These are phyloP conservation scores for Nematostella vectensis DNA, from an alignment of 92 coral and sea anemone genomes.

Conservation along the genomic window DNA sequence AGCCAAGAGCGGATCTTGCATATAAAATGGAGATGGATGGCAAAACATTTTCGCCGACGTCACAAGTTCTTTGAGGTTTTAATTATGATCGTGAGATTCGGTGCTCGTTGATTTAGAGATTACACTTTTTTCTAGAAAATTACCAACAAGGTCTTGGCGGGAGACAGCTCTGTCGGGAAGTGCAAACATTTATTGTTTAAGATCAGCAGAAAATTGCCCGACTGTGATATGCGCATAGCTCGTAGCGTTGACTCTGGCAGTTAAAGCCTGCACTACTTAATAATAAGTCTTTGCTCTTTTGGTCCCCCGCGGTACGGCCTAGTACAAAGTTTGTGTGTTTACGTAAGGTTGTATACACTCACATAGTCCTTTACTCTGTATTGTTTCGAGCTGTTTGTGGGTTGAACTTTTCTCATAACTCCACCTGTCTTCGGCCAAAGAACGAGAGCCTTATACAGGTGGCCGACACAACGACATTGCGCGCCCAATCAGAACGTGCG, in stretches of 20 bases:
- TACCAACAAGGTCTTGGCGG: conserved; percentile 42
- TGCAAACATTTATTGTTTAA: background rate
- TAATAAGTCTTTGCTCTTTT: conserved; percentile 49
- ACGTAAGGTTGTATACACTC: background rate
- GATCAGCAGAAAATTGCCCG: conserved; percentile 1
- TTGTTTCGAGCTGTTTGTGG: conserved; percentile 78
- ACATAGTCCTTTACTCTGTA: conserved; percentile 3
- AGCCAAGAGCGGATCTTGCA: conserved; percentile 55
- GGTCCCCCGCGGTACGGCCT: conserved; percentile 23
- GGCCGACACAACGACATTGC: conserved; percentile 65
- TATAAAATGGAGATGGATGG: conserved; percentile 44
- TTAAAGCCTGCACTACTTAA: no score
- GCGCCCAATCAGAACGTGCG: conserved; percentile 47
- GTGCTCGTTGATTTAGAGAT: conserved; percentile 66
- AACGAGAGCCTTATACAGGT: conserved; percentile 64
- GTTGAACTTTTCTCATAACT: conserved; percentile 18
- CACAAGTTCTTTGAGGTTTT: conserved; percentile 60
- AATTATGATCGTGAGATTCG: conserved; percentile 59
- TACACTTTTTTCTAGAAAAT: conserved; percentile 52
- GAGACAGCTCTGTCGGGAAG: conserved; percentile 11
- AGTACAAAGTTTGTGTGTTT: conserved; percentile 46
- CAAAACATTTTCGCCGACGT: conserved; percentile 37
- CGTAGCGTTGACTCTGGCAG: no score
- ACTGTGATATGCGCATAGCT: no score
- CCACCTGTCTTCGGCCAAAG: conserved; percentile 63